Conservation (phyloP, 2,113 vertebrate species). For the Chloropsis cyanopogon region DNA sequence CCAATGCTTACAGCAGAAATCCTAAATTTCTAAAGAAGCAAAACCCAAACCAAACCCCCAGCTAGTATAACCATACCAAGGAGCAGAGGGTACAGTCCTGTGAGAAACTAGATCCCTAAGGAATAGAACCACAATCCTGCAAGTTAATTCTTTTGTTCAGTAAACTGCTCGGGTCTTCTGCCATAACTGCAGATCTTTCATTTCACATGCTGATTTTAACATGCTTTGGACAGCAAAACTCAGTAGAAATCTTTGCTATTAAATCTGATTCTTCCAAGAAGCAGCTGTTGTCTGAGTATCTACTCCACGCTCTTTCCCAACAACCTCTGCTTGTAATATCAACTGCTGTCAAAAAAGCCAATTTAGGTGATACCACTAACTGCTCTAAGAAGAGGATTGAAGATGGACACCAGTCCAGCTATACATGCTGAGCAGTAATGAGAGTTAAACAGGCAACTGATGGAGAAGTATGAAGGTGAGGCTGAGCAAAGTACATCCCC, state of each 20-base stretch:
- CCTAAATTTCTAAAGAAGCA: background rate
- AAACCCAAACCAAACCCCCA: background rate
- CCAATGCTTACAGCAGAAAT: background rate
- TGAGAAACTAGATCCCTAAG: background rate
- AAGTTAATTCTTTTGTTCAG: background rate
- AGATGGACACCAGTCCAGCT: background rate
- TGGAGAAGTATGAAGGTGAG: background rate
- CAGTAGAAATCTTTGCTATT: background rate
- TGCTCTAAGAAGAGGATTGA: background rate
- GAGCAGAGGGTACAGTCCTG: background rate
- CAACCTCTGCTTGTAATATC: background rate
- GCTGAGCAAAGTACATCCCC: background rate
- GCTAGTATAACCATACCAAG: background rate
- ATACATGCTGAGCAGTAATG: fast-evolving
- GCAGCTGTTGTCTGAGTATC: background rate
- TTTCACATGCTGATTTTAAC: background rate
- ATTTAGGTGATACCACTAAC: background rate
- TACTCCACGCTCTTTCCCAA: fast-evolving
- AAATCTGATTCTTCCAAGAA: background rate
- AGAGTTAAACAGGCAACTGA: background rate
- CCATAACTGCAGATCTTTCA: background rate
- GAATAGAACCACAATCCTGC: background rate
- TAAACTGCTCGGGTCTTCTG: background rate
- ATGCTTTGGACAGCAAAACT: background rate
- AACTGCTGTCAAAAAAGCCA: background rate